Evolutionary conservation across 30 jellyfish, hydroid and myxozoan species (phyloP).

Genomic region (Haliclystus octoradiatus): DNA sequence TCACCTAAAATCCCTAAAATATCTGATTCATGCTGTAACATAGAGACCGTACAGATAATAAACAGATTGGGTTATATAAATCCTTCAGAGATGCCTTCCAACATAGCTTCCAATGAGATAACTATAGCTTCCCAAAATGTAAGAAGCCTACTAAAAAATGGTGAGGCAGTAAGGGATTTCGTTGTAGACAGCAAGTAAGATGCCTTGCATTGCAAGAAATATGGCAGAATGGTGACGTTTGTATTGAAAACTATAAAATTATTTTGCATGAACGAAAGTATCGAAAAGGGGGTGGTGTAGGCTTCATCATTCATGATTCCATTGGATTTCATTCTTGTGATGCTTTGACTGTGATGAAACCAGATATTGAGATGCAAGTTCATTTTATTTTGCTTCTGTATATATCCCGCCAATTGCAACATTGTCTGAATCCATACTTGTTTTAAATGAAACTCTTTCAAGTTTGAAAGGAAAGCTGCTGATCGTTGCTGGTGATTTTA

Average conservation of each 20-base stretch:
- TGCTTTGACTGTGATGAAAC: neutral
- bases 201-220: neutral
- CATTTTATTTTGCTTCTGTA: neutral
- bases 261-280: neutral
- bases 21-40: too few relatives aligned
- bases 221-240: constrained; percentile 1
- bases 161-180: neutral
- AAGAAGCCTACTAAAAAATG: neutral
- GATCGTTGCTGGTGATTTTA: neutral
- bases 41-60: too few relatives aligned
- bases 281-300: neutral
- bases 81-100: too few relatives aligned
- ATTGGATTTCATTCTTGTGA: neutral
- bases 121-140: neutral
- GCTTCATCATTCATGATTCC: neutral
- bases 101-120: neutral
- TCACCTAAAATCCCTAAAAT: too few relatives aligned
- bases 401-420: neutral
- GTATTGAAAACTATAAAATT: neutral
- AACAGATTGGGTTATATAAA: too few relatives aligned
- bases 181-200: neutral
- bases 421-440: neutral
- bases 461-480: neutral
- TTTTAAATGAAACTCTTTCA: neutral
- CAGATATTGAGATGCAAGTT: neutral